Conservation (phyloP, 2,797 vertebrate species). For the Notolepis coatsorum region DNA sequence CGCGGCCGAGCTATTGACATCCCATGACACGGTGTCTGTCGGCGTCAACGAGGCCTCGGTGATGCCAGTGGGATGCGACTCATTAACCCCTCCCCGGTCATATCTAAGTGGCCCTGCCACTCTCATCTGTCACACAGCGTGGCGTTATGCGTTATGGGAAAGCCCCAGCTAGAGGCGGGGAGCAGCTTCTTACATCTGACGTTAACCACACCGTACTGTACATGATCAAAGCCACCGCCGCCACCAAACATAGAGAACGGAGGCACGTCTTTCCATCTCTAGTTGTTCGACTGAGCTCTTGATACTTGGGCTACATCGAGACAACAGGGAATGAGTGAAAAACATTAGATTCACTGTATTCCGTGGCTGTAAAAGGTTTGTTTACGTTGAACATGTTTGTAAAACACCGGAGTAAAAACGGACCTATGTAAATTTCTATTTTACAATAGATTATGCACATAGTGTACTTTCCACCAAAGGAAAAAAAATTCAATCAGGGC, state of each 20-base stretch:
- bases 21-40: constrained; percentile 23
- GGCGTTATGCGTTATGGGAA: constrained; percentile 48
- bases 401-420: no score
- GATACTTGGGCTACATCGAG: no score
- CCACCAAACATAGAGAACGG: constrained; percentile 43
- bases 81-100: constrained; percentile 38
- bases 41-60: constrained; percentile 32
- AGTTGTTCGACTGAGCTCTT: no score
- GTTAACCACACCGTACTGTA: constrained; percentile 57
- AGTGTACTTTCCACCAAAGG: no score
- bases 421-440: no score
- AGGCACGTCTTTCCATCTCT: no score
- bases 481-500: no score
- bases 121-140: constrained; percentile 61
- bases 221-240: constrained; percentile 60
- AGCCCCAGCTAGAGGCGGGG: constrained; percentile 35
- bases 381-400: no score
- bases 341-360: no score
- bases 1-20: constrained; percentile 32
- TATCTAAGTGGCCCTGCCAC: constrained; percentile 58
- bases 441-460: no score
- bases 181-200: constrained; percentile 45
- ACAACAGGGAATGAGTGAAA: no score
- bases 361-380: no score
- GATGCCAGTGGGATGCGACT: constrained; percentile 40